Percentiles rank a stretch among this genome's conserved stretches.
Evolutionary conservation across 2,888 invertebrate genomes (phyloP).

Genomic region (Campoletis raptor): DNA sequence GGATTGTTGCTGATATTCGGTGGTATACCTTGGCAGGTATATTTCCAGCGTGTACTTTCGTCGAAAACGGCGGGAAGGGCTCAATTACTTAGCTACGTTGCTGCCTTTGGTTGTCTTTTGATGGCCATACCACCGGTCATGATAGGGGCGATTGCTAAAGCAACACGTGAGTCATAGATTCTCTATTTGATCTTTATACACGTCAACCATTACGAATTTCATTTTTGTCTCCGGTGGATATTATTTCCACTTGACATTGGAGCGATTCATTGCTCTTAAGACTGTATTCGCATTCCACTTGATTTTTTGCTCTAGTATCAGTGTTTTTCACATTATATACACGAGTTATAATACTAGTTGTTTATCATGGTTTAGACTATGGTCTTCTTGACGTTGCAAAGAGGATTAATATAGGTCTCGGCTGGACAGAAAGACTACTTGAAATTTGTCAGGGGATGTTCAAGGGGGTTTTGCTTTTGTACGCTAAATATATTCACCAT

Average conservation of each 20-base stretch:
- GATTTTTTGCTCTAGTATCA: not conserved
- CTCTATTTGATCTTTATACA: slow-evolving; percentile 26
- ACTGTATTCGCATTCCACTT: slow-evolving; percentile 25
- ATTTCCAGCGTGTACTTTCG: slow-evolving; percentile 98
- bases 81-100: slow-evolving; percentile 97
- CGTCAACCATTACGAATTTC: slow-evolving; percentile 20
- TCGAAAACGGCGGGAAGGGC: slow-evolving; percentile 97
- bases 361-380: slow-evolving; percentile 34
- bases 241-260: slow-evolving; percentile 45
- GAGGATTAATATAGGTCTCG: slow-evolving; percentile 76
- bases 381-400: slow-evolving; percentile 46
- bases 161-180: slow-evolving; percentile 90
- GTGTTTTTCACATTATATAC: slow-evolving; percentile 38
- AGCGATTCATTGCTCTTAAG: slow-evolving; percentile 7
- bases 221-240: slow-evolving; percentile 23
- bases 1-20: slow-evolving; percentile 96
- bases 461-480: slow-evolving; percentile 63
- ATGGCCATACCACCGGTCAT: slow-evolving; percentile 99
- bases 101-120: slow-evolving; percentile 97
- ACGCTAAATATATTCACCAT: slow-evolving; percentile 79
- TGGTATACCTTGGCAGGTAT: slow-evolving; percentile 99
- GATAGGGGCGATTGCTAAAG: slow-evolving; percentile 98
- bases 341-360: slow-evolving; percentile 61
- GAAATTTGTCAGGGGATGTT: slow-evolving; percentile 78
- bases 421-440: slow-evolving; percentile 78